Base-by-base conservation (phyloP, 2,888 invertebrate species). In the Chorisops tibialis region DNA sequence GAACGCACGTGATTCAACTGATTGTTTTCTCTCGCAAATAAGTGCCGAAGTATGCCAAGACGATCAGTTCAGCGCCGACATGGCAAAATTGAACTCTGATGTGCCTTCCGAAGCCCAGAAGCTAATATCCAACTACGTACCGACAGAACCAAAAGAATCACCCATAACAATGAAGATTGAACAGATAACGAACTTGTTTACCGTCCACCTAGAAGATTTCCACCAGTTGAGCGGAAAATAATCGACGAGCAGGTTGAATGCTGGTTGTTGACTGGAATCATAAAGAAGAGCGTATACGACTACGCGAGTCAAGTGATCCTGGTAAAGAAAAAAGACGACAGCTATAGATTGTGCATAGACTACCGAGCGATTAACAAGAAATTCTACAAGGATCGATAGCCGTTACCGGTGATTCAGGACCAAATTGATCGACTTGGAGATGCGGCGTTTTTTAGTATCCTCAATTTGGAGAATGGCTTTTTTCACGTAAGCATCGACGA, bases 171-270 rank as follows among this genome's bases (percentile, higher is more conserved):
- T 48, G 64, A 68, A 66, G 30, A 70, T 73, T n/a, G 54, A 11
- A 68, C 62, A 48, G 70, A 72, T 48, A 70, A 73, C 1, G 61
- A 63, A n/a, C 72, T 71, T 0, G 67, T 73, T 0, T 66, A 66
- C 11, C 63, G 68, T 22, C 38, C 64, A 21, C 69, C 70, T 0
- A 59, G 72, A 38, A 54, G 71, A 35, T 62, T 73, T 22, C 61
- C 70, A 0, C 54, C 51, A 0, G 9, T 21, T 3, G 70, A 73
- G 41, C 68, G 67, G 18, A 22, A 60, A 4, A 64, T 64, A 47
- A 69, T 73, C 0, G 65, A 72, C 9, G 47, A 62, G 1, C 68
- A 69, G 63, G 65, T 75, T n/a, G 45, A 66, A 1, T 43, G 54
- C 21, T 74, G 73, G 72, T n/a, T n/a, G n/a, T n/a, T n/a, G n/a